Evolutionary conservation across 2,888 invertebrate genomes (phyloP), one percentile per base, ranked within the genome.

Genomic region (Synergus laeviventris): DNA sequence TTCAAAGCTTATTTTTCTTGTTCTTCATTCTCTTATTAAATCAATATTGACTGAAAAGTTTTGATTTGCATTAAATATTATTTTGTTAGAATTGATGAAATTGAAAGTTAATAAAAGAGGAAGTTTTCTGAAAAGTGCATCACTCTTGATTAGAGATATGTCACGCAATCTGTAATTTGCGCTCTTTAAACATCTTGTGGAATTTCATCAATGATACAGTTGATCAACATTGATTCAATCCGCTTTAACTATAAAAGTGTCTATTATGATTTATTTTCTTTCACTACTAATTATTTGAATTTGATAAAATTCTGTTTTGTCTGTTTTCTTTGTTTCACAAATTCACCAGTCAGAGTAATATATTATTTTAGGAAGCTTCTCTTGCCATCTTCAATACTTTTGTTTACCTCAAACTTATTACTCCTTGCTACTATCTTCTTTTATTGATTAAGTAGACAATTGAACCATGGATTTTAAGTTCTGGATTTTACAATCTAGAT

Each of bases 171-270:
- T 56, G 12, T 12, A 56, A 56, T 56, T 56, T 21, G 9, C 2
- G 18, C 56, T 21, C 11, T 56, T 56, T 18, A 11, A 56, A 21
- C 12, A 56, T 21, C 56, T 21, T 12, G 56, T 21, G 56, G 56
- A 56, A 56, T 56, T 56, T 18, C 12, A 56, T 21, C 12, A 56
- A 56, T 56, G 56, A 56, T 56, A 56, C n/a, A 49, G 49, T 49
- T n/a, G 56, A 56, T 56, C 56, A 56, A 49, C 18, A 21, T 56
- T 56, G 56, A n/a, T 56, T 21, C 56, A 56, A 8, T 49, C n/a
- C 2, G 49, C n/a, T n/a, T n/a, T 49, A n/a, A 49, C n/a, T n/a
- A n/a, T 49, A n/a, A n/a, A n/a, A 49, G 8, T 11, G 39, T 39
- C 39, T 39, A 39, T 11, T 11, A 39, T 39, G 39, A 39, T 11